Conservation (phyloP, 2,888 invertebrate species). For the Nesidiocoris tenuis region DNA sequence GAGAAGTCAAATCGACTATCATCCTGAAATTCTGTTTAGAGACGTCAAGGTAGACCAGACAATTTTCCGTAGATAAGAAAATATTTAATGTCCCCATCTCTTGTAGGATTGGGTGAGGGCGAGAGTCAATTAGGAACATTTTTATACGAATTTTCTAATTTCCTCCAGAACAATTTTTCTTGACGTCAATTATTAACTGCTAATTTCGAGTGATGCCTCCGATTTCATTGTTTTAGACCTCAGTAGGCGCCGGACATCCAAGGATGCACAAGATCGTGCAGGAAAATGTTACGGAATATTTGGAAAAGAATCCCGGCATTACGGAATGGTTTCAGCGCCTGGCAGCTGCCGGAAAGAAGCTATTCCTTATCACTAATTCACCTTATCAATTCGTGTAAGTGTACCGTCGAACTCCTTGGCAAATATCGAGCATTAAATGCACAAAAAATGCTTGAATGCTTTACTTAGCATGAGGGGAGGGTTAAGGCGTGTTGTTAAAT, state of each 20-base stretch:
- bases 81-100: background rate
- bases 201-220: no score
- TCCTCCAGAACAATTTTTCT: no score
- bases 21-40: conserved; percentile 91
- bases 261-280: conserved; percentile 88
- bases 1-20: conserved; percentile 84
- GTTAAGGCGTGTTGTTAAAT: background rate
- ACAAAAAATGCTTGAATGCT: background rate
- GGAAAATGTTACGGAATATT: conserved; percentile 74
- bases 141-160: no score
- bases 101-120: no score
- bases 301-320: conserved; percentile 73
- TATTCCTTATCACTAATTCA: conserved; percentile 95
- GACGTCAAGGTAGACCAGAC: conserved; percentile 77
- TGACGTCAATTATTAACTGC: no score
- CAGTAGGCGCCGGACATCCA: conserved; percentile 83
- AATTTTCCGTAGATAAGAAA: background rate
- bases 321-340: conserved; percentile 74
- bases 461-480: background rate
- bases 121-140: no score
- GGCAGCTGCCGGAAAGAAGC: conserved; percentile 72
- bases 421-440: background rate
- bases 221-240: conserved; percentile 70
- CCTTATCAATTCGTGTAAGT: conserved; percentile 93
- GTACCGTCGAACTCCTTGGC: conserved; percentile 3